Percentiles rank a stretch among this genome's conserved stretches.
These are phyloP conservation scores for Podilymbus podiceps DNA, from an alignment of 2,113 vertebrate genomes.

Conservation along the genomic window DNA sequence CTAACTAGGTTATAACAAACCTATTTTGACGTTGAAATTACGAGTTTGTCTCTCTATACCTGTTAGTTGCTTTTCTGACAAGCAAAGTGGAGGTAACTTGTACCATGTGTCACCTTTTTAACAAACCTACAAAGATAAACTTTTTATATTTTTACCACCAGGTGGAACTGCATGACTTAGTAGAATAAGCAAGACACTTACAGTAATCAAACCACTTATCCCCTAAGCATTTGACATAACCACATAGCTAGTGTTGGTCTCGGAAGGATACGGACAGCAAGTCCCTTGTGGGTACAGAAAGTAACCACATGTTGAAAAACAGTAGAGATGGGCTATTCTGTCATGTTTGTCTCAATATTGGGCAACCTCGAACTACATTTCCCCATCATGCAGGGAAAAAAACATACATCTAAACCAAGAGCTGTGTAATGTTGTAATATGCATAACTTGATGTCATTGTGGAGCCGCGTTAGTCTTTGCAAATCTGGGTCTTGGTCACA, in stretches of 20 bases:
- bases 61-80: background rate
- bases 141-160: background rate
- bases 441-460: background rate
- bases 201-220: background rate
- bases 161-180: background rate
- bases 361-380: background rate
- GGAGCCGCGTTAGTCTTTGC: background rate
- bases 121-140: background rate
- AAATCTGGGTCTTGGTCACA: background rate
- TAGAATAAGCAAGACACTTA: background rate
- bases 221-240: background rate
- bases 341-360: background rate
- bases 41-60: background rate
- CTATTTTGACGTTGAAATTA: background rate
- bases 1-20: background rate
- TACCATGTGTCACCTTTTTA: background rate
- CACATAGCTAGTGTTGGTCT: background rate
- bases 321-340: background rate
- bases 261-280: rapidly evolving
- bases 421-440: background rate
- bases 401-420: background rate
- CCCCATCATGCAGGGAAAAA: background rate
- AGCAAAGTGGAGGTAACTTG: background rate
- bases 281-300: background rate
- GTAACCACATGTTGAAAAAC: background rate